phyloP scores from a whole-genome alignment of 35 echinoderm and acorn worm species.

The Lytechinus pictus region DNA sequence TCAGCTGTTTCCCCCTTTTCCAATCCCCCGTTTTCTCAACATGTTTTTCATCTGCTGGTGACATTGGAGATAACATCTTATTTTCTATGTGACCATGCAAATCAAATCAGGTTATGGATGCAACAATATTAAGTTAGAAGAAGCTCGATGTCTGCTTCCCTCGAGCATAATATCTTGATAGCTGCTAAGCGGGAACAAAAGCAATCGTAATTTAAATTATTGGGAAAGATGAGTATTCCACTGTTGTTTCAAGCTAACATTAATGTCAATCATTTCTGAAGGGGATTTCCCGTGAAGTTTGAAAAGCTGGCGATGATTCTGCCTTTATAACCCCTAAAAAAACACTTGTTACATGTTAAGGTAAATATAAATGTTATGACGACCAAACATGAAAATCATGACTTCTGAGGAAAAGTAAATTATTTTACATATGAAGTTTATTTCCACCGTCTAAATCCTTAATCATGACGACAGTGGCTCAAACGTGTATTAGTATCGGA shows the following conservation, averaged over 20 bases:
- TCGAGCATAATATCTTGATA: not conserved
- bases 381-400: no score
- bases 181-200: not conserved
- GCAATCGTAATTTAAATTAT: not conserved
- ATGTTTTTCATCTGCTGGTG: not conserved
- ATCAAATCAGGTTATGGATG: not conserved
- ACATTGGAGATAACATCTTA: not conserved
- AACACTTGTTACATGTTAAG: no score
- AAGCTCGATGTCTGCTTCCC: not conserved
- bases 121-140: not conserved
- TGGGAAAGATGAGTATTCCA: not conserved
- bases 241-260: not conserved
- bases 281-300: not conserved
- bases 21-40: not conserved
- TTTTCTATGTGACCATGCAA: not conserved
- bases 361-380: no score
- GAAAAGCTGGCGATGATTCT: no score
- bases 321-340: no score
- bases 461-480: no score
- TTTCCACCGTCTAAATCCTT: no score
- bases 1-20: not conserved
- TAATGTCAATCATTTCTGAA: not conserved
- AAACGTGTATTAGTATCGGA: no score
- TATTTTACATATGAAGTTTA: no score
- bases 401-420: no score